Percentiles rank a stretch among this genome's conserved stretches.
Evolutionary conservation across 2,113 vertebrate genomes (phyloP).

Genomic region (Sturnus vulgaris): DNA sequence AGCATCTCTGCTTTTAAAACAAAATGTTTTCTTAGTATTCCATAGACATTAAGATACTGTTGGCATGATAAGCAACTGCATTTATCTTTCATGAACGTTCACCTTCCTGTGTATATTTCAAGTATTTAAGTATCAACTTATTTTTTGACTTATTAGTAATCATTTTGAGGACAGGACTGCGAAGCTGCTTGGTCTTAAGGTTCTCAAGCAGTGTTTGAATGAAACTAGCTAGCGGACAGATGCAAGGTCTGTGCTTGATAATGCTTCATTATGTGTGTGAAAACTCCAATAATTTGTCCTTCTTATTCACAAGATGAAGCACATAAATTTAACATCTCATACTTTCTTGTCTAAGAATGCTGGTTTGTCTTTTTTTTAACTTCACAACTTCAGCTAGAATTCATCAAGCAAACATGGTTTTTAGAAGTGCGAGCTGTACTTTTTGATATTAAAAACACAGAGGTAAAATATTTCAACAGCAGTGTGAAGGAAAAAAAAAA

Average conservation of each 20-base stretch:
- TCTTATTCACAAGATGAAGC: not conserved
- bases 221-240: not conserved
- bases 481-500: not conserved
- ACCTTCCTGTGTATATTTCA: not conserved
- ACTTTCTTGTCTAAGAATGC: not conserved
- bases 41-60: not conserved
- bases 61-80: not conserved
- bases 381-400: not conserved
- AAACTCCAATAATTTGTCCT: not conserved
- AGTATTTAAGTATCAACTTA: not conserved
- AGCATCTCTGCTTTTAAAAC: not conserved
- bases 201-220: not conserved
- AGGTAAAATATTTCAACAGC: not conserved
- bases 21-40: not conserved
- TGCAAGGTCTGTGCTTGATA: not conserved
- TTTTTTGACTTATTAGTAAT: not conserved
- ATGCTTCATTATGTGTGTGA: not conserved
- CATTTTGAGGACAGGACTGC: not conserved
- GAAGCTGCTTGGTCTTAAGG: not conserved
- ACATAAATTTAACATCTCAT: not conserved
- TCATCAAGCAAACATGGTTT: not conserved
- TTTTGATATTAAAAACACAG: not conserved
- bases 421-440: not conserved
- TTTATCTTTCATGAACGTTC: not conserved
- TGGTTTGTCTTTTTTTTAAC: not conserved